Conservation (phyloP, 2,888 invertebrate species). For the Ametastegia equiseti region DNA sequence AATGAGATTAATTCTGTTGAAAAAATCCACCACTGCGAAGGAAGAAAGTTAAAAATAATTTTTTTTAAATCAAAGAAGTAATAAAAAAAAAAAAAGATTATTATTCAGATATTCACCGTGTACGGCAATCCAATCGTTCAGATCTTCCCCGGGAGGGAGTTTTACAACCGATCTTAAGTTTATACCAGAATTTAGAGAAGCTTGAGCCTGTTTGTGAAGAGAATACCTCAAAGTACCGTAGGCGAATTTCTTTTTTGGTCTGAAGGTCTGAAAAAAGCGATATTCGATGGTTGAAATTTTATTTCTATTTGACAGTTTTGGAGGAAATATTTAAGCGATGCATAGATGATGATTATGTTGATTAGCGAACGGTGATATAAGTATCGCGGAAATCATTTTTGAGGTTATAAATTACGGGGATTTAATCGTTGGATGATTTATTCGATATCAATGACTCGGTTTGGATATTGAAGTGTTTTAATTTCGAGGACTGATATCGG, state of each 20-base stretch:
- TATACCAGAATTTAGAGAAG: slow-evolving; percentile 92
- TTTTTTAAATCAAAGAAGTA: slow-evolving; percentile 30
- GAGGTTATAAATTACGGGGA: too few relatives aligned
- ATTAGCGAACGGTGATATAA: background rate
- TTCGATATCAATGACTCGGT: too few relatives aligned
- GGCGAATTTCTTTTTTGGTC: slow-evolving; percentile 92
- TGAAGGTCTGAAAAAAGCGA: slow-evolving; percentile 94
- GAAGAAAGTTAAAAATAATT: slow-evolving; percentile 18
- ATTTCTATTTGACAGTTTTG: too few relatives aligned
- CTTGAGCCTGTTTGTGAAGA: slow-evolving; percentile 93
- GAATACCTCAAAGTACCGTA: slow-evolving; percentile 92
- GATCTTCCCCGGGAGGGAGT: slow-evolving; percentile 89
- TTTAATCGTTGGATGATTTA: background rate
- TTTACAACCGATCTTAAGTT: slow-evolving; percentile 90
- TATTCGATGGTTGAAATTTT: too few relatives aligned
- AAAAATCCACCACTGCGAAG: slow-evolving; percentile 92
- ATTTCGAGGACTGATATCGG: background rate
- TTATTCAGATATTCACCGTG: slow-evolving; percentile 82
- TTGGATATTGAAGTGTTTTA: background rate
- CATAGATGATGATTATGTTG: slow-evolving; percentile 14
- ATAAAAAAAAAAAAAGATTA: slow-evolving; percentile 6
- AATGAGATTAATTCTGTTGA: slow-evolving; percentile 94
- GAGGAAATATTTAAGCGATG: too few relatives aligned
- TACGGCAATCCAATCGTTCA: slow-evolving; percentile 95
- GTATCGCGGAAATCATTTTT: background rate